Evolutionary conservation across 2,797 vertebrate genomes (phyloP).

Genomic region (Melanotaenia pygmaea): DNA sequence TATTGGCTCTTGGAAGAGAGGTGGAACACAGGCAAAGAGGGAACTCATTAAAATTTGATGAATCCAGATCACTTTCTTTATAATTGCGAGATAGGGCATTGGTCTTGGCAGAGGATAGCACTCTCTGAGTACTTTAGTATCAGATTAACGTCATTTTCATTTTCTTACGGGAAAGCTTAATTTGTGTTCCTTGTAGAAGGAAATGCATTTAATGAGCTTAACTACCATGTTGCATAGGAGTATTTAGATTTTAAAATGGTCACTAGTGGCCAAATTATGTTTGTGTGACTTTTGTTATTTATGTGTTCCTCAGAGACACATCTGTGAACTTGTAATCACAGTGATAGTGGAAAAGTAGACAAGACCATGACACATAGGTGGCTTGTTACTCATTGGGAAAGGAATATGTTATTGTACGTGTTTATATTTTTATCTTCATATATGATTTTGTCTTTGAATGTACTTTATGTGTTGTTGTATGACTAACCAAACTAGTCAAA

Average conservation of each 20-base stretch:
- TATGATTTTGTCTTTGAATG: background rate
- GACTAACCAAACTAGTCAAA: background rate
- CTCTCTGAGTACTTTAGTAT: background rate
- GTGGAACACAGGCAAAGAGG: background rate
- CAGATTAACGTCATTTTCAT: slow-evolving; percentile 1
- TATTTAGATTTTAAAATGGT: background rate
- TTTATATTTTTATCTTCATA: background rate
- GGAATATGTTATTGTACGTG: too few species aligned
- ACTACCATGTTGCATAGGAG: background rate
- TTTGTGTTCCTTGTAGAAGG: slow-evolving; percentile 5
- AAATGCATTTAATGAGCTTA: slow-evolving; percentile 20
- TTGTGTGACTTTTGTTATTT: slow-evolving; percentile 10
- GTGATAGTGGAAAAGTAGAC: background rate
- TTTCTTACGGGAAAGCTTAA: background rate
- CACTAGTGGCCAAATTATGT: slow-evolving; percentile 6
- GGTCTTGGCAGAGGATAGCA: background rate
- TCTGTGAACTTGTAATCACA: background rate
- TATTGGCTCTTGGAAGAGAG: background rate
- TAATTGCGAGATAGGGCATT: background rate
- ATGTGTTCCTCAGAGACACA: background rate
- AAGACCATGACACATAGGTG: background rate
- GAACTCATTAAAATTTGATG: background rate
- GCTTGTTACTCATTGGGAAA: too few species aligned
- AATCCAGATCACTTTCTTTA: background rate
- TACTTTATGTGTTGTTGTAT: background rate